phyloP scores from a whole-genome alignment of 2,797 vertebrate species.

The Vultur gryphus region DNA sequence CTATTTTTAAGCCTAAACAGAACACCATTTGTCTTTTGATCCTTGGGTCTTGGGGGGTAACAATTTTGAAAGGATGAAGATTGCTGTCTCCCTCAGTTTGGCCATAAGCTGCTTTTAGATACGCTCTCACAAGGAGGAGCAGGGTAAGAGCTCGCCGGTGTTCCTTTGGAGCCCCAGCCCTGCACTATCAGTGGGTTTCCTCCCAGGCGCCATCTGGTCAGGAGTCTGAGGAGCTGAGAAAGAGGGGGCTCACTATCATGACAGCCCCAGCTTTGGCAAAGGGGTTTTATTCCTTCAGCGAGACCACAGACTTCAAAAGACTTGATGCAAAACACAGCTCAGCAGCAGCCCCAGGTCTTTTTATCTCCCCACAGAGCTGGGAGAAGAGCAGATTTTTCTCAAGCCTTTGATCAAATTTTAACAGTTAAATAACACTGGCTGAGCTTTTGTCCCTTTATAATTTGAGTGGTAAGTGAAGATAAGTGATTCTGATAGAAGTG shows the following conservation, averaged over 20 bases:
- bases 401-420: slow-evolving; percentile 1
- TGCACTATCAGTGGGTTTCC: not conserved
- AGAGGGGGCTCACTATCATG: accelerated
- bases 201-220: not conserved
- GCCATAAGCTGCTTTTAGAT: not conserved
- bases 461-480: not conserved
- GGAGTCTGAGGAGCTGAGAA: not conserved
- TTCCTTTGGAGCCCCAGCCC: not conserved
- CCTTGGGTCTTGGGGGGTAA: not conserved
- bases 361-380: not conserved
- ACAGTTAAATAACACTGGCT: not conserved
- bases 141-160: not conserved
- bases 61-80: not conserved
- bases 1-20: not conserved
- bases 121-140: not conserved
- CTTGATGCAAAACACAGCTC: not conserved
- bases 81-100: not conserved
- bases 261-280: not conserved
- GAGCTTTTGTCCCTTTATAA: not conserved
- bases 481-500: not conserved
- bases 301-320: not conserved
- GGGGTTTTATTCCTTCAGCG: not conserved
- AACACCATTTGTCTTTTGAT: not conserved
- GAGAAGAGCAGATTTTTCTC: not conserved
- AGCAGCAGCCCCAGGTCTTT: not conserved